Evolutionary conservation across 1,140 invertebrate species (phyloP).

Genomic region (Ericerus pela): DNA sequence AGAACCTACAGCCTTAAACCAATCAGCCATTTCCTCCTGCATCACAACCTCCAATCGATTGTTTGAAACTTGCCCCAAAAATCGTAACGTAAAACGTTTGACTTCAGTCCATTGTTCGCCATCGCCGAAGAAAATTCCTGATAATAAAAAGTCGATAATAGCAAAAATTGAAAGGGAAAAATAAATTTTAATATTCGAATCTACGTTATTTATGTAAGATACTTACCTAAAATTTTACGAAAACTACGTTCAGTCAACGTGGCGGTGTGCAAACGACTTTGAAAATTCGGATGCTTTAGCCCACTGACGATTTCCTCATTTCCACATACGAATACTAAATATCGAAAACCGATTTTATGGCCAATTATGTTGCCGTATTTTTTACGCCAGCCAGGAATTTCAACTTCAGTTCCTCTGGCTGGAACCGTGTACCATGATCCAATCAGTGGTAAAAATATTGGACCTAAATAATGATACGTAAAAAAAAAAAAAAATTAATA

Average conservation of each 20-base stretch:
- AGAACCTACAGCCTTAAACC: not conserved
- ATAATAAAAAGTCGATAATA: not conserved
- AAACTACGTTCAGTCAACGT: no score
- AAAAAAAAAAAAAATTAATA: no score
- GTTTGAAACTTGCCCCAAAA: not conserved
- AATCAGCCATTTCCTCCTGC: not conserved
- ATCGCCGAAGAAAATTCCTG: constrained; percentile 1
- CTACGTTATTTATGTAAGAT: not conserved
- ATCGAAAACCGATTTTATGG: not conserved
- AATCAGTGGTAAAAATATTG: not conserved
- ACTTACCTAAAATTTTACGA: not conserved
- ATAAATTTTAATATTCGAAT: no score
- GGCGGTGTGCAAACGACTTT: not conserved
- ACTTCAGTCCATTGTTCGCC: not conserved
- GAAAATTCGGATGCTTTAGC: not conserved
- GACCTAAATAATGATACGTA: no score
- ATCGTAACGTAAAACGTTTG: not conserved
- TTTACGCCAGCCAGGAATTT: not conserved
- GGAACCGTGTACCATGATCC: not conserved
- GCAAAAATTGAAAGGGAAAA: no score
- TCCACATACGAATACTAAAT: not conserved
- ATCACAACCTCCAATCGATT: not conserved
- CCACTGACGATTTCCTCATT: not conserved
- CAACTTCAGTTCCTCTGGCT: not conserved
- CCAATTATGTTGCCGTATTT: constrained; percentile 2